phyloP scores from a whole-genome alignment of 2,113 vertebrate genomes.

The Otis tarda region DNA sequence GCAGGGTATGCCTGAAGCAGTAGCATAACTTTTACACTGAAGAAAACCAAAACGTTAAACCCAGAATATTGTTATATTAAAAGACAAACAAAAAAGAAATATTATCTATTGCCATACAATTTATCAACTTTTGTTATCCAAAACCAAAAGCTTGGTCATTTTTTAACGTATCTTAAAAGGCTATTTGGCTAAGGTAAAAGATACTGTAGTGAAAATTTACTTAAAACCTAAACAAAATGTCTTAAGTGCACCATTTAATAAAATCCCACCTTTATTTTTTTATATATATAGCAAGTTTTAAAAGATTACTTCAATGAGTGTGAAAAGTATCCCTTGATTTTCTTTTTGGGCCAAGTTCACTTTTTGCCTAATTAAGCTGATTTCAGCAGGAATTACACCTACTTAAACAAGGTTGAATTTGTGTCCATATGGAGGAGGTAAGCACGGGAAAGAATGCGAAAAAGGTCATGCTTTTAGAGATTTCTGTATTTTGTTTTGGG shows the following conservation, averaged over 20 bases:
- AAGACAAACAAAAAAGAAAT: background rate
- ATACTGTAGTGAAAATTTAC: background rate
- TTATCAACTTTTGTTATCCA: background rate
- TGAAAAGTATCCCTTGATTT: background rate
- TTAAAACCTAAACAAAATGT: background rate
- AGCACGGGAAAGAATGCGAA: background rate
- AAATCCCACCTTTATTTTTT: background rate
- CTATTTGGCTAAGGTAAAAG: background rate
- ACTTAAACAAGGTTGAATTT: background rate
- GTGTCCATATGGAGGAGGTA: background rate
- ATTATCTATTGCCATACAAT: background rate
- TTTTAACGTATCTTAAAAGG: background rate
- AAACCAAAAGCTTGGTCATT: background rate
- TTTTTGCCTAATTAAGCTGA: background rate
- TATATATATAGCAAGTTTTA: background rate
- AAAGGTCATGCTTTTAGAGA: background rate
- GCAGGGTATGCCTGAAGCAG: background rate
- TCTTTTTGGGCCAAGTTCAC: background rate
- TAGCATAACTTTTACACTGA: background rate
- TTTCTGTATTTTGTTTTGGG: background rate
- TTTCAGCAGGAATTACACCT: background rate
- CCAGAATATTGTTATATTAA: background rate
- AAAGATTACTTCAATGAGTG: background rate
- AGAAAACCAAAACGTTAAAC: background rate
- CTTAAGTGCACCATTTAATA: background rate